These are phyloP conservation scores for Phylloscopus collybita DNA, from an alignment of 2,797 vertebrate genomes.

Conservation along the genomic window DNA sequence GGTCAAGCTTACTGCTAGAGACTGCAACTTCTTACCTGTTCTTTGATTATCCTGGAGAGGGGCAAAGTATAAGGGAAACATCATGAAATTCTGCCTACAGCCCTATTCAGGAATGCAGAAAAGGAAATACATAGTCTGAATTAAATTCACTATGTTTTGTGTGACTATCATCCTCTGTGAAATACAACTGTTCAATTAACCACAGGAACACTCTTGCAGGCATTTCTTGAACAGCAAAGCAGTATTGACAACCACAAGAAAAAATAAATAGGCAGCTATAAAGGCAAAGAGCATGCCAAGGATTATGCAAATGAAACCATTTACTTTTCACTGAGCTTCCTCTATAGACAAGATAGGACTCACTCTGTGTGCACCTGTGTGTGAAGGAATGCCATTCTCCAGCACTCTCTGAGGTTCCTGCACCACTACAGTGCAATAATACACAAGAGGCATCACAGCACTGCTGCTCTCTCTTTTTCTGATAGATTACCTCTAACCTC, in stretches of 20 bases:
- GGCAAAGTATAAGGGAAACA: background rate
- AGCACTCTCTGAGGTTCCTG: background rate
- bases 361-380: background rate
- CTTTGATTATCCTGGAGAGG: background rate
- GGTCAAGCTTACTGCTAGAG: background rate
- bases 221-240: background rate
- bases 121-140: background rate
- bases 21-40: background rate
- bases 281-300: background rate
- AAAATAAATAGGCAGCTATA: background rate
- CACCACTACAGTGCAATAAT: background rate
- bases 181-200: background rate
- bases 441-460: background rate
- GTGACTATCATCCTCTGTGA: background rate
- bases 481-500: background rate
- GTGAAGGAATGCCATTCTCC: background rate
- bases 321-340: background rate
- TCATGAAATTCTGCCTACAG: background rate
- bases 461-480: background rate
- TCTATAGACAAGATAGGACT: rapidly evolving
- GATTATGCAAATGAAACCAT: background rate
- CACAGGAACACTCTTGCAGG: background rate
- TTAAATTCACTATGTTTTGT: background rate
- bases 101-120: background rate
- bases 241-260: background rate